Base-by-base conservation (phyloP, 2,888 invertebrate genomes). In the Parnassius apollo region DNA sequence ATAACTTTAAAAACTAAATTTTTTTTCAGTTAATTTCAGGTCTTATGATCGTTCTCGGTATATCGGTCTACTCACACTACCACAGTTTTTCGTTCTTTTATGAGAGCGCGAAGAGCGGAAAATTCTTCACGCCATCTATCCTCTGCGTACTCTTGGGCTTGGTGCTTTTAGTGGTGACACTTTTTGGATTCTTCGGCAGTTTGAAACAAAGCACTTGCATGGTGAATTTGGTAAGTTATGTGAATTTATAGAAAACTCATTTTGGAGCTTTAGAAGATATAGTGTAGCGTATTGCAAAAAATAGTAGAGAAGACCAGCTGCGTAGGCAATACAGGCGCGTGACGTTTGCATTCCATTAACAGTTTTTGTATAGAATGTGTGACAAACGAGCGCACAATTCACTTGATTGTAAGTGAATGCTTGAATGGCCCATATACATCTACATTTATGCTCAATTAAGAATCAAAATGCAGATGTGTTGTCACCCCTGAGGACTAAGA, bases 131-230 rank as follows among this genome's bases (percentile, higher is more conserved):
- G 1, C 96, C 96, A 0, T 96, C 97, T 0, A 93, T 95, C 9
- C 85, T 97, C 42, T 92, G 96, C 50, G 94, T 97, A 22, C 93
- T 95, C 12, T 93, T 96, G 49, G 97, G 97, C 0, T 90, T 94
- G 61, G 86, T 94, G 55, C 93, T 97, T 57, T 93, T 97, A 71
- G 85, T 97, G 58, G 93, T 97, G 12, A 95, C 97, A 0, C 93
- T 96, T 71, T 95, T 97, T 70, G 97, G 97, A 44, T 97, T 96
- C 85, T 95, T 95, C 71, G 97, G 97, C 44, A 97, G 96, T 4
- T 85, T 96, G 71, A 95, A 93, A 75, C 95, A 96, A 81, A 97
- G 96, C 83, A 95, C 96, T 3, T 94, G 93, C 71, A 89, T 94
- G 85, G 93, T 95, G 44, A 93, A 94, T 66, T 80, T 91, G 80